Evolutionary conservation across 2,797 vertebrate species (phyloP), one percentile per base, ranked within the genome.

Genomic region (Threskiornis aethiopicus): DNA sequence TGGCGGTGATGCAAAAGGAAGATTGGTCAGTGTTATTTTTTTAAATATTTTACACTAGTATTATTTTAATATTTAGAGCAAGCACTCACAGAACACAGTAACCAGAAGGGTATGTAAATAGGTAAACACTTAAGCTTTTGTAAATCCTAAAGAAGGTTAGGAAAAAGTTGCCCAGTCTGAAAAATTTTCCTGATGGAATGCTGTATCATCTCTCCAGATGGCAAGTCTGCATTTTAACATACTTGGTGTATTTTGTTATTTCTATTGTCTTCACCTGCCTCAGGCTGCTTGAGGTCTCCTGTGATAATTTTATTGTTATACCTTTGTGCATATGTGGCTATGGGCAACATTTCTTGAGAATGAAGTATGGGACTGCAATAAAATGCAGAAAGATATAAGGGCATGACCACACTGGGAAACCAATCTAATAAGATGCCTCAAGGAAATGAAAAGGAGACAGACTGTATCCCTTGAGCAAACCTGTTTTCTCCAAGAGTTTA

Each of bases 221-320:
- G 66, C 54, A 95, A 97, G 66, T 59, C 85, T 95, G 69, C 33
- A 81, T 97, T 97, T 96, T 95, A 98, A 96, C 87, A 93, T 76
- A 84, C 71, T 78, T 82, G 47, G 10, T 84, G 37, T 94, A 87
- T 91, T 96, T 94, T 67, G 16, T 62, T 94, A 97, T 87, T 95
- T 91, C 90, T 84, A 16, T 75, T 78, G 84, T 90, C 70, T 91
- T 95, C 76, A 95, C 72, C 88, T 97, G 94, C 96, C 94, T 96
- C 80, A 92, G 97, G 97, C 97, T 95, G 93, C 90, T 87, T 69
- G 82, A 69, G 52, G 85, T 89, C 82, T 97, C 97, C 85, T 83
- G 51, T 96, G 94, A 93, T 97, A 97, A 97, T 96, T 95, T 87
- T 95, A 87, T 82, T 90, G 86, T 95, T 97, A 96, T 81, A 92